phyloP scores from a whole-genome alignment of 2,113 vertebrate genomes.

The Periophthalmodon schlosseri region DNA sequence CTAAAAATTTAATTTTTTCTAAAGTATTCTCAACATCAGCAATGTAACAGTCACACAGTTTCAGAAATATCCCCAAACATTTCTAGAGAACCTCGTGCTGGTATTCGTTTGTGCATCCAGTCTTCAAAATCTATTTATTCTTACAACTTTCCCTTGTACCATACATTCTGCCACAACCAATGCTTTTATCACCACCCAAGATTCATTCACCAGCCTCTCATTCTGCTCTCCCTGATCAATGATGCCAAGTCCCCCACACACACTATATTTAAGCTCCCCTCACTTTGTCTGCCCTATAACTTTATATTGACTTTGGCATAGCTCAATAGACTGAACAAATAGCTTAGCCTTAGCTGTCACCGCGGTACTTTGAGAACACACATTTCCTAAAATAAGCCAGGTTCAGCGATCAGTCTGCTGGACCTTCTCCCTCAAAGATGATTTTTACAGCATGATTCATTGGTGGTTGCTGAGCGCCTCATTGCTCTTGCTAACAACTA shows the following conservation, averaged over 20 bases:
- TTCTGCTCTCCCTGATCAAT: background rate
- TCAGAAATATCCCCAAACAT: too few species aligned
- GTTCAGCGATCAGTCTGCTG: background rate
- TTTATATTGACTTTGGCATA: background rate
- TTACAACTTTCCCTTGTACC: background rate
- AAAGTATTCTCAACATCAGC: too few species aligned
- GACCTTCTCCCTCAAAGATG: background rate
- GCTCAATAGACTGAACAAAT: conserved; percentile 6
- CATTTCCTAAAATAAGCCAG: background rate
- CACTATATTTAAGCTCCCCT: background rate
- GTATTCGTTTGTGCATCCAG: background rate
- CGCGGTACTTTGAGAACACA: background rate
- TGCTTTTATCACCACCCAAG: background rate
- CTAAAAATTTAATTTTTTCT: too few species aligned
- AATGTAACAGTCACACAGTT: too few species aligned
- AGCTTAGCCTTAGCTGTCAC: background rate
- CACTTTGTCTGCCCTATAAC: background rate
- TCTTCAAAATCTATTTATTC: background rate
- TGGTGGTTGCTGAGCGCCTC: background rate
- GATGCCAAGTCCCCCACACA: background rate
- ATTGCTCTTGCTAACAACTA: background rate
- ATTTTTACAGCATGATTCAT: background rate
- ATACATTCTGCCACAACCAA: background rate
- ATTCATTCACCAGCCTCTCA: background rate
- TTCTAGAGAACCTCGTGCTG: too few species aligned